Evolutionary conservation across 2,888 invertebrate species (phyloP).

Genomic region (Ormyrus rosae): DNA sequence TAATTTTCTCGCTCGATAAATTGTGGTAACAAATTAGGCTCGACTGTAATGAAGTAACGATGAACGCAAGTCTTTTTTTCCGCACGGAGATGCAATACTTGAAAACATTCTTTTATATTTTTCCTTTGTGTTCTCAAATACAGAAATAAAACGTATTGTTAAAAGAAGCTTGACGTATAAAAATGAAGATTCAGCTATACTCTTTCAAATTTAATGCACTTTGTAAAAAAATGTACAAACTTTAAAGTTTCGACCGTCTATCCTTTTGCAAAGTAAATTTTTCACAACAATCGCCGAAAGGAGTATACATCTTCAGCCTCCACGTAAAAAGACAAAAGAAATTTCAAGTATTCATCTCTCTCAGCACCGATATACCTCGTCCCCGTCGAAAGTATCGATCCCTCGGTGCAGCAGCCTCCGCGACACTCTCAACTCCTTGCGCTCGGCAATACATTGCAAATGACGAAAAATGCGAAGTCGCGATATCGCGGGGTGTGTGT

Average conservation of each 20-base stretch:
- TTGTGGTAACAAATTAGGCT: conserved; percentile 30
- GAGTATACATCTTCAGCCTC: too few relatives aligned
- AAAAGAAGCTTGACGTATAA: too few relatives aligned
- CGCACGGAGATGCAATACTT: not conserved
- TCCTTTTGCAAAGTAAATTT: too few relatives aligned
- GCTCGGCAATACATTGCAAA: not conserved
- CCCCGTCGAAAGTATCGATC: too few relatives aligned
- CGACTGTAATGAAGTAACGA: not conserved
- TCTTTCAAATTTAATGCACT: too few relatives aligned
- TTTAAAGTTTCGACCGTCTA: too few relatives aligned
- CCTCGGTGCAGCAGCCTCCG: not conserved
- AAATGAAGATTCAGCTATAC: too few relatives aligned
- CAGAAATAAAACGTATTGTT: too few relatives aligned
- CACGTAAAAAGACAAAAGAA: not conserved
- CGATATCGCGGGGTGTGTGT: not conserved
- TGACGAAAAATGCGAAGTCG: conserved; percentile 13
- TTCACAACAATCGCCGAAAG: too few relatives aligned
- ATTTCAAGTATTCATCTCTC: not conserved
- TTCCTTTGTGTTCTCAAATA: too few relatives aligned
- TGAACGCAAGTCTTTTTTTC: not conserved
- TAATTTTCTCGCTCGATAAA: conserved; percentile 21
- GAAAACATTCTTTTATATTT: not conserved
- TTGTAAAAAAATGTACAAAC: too few relatives aligned
- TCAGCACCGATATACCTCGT: not conserved
- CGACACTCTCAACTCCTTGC: not conserved